Evolutionary conservation across 1,140 invertebrate species (phyloP), one percentile per base, ranked within the genome.

Genomic region (Apolygus lucorum): DNA sequence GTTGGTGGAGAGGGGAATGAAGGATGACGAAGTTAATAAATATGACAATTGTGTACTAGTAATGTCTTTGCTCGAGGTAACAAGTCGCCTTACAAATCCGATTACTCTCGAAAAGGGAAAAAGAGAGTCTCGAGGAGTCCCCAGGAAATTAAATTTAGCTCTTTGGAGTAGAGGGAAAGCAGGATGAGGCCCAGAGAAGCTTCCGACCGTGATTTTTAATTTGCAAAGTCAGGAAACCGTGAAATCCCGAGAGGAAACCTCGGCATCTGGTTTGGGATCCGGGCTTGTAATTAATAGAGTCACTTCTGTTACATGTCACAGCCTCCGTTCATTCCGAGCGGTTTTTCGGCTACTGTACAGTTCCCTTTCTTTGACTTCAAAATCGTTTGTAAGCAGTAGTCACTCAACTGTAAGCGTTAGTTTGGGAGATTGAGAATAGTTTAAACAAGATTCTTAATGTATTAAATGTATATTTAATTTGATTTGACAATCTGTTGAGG

Each of bases 21-120:
- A 63, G n/a, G n/a, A n/a, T n/a, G n/a, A n/a, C n/a, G 2, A 63
- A 63, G 62, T 66, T 66, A 66, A 66, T 66, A 66, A 66, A 66
- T 66, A 66, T 66, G 64, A 66, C 26, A 66, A 66, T 66, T 66
- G 27, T 66, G 27, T 14, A 59, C 54, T 4, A 63, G 2, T 63
- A 8, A 8, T 26, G 62, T 63, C 62, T 63, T 63, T 63, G 4
- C 17, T 2, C 2, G 21, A 26, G 26, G 62, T 22, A 63, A 63
- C 22, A 66, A 8, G 27, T 34, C 17, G 27, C 22, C 27, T 4
- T 64, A 27, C 28, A 28, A 63, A 66, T 66, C 64, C 64, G 64
- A 66, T 66, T 66, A 66, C 64, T 59, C 22, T 24, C 22, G 54
- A 4, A 59, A 59, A 59, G 22, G 22, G 54, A 59, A 59, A 59